phyloP scores from a whole-genome alignment of 2,113 vertebrate genomes.

The Tachuris rubrigastra region DNA sequence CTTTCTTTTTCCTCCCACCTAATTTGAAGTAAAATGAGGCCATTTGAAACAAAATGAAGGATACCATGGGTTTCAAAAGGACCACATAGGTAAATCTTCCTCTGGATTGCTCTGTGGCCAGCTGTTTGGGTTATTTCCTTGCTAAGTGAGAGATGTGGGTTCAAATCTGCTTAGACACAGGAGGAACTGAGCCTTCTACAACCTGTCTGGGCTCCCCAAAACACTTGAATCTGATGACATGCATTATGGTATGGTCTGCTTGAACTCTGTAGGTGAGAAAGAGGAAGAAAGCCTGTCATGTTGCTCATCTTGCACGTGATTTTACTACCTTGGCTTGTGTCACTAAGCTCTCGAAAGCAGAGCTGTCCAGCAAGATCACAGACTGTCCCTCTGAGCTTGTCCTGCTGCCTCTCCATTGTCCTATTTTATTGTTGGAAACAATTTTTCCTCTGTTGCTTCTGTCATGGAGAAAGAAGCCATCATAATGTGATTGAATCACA shows the following conservation, averaged over 20 bases:
- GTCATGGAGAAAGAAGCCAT: not conserved
- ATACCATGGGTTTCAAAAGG: not conserved
- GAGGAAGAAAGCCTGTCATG: not conserved
- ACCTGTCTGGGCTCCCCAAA: not conserved
- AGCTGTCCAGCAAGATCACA: not conserved
- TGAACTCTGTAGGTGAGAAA: not conserved
- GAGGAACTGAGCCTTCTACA: not conserved
- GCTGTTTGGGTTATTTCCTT: not conserved
- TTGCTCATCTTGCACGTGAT: no score
- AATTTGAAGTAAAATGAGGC: not conserved
- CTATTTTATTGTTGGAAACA: not conserved
- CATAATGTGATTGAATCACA: not conserved
- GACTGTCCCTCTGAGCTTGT: not conserved
- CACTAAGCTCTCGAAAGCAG: not conserved
- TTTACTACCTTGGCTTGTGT: not conserved
- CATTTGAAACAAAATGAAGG: not conserved
- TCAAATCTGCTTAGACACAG: not conserved
- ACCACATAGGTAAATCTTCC: not conserved
- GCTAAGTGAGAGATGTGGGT: not conserved
- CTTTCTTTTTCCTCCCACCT: not conserved
- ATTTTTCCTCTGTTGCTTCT: not conserved
- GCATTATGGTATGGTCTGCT: not conserved
- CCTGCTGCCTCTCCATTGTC: not conserved
- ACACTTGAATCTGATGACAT: not conserved
- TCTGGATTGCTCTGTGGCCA: not conserved